Percentiles rank a stretch among this genome's conserved stretches.
Evolutionary conservation across 1,140 invertebrate genomes (phyloP).

Genomic region (Oncopeltus fasciatus): DNA sequence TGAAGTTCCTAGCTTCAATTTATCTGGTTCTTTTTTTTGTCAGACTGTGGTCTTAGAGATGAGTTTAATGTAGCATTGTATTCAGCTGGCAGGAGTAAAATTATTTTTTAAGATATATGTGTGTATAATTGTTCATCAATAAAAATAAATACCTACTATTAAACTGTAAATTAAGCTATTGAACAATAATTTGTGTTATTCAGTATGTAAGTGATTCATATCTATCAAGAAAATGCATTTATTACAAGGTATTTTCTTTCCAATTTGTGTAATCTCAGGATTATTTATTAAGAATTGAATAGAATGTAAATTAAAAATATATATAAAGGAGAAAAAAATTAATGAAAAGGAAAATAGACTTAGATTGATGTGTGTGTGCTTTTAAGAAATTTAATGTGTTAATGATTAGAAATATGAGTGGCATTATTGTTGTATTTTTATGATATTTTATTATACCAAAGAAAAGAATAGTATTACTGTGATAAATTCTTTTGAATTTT

Average conservation of each 20-base stretch:
- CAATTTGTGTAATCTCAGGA: neutral
- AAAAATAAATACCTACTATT: neutral
- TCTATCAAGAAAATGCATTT: neutral
- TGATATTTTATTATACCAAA: neutral
- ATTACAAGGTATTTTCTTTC: neutral
- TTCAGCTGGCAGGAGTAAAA: too few species aligned
- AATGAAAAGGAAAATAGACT: too few species aligned
- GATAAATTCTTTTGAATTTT: neutral
- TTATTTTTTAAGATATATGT: neutral
- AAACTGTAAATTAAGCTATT: too few species aligned
- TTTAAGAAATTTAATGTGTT: neutral
- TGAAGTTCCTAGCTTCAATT: neutral
- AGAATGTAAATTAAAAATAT: neutral
- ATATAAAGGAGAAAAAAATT: neutral
- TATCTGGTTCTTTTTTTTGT: neutral
- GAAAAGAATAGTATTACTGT: neutral
- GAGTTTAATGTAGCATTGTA: too few species aligned
- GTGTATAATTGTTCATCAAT: neutral
- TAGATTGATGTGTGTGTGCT: too few species aligned
- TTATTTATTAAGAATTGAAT: neutral
- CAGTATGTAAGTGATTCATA: too few species aligned
- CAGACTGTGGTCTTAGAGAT: neutral
- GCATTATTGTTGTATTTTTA: neutral
- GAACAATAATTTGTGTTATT: too few species aligned
- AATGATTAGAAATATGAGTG: neutral